These are phyloP conservation scores for Phylloscopus trochiloides DNA, from an alignment of 2,113 vertebrate genomes.

Conservation along the genomic window DNA sequence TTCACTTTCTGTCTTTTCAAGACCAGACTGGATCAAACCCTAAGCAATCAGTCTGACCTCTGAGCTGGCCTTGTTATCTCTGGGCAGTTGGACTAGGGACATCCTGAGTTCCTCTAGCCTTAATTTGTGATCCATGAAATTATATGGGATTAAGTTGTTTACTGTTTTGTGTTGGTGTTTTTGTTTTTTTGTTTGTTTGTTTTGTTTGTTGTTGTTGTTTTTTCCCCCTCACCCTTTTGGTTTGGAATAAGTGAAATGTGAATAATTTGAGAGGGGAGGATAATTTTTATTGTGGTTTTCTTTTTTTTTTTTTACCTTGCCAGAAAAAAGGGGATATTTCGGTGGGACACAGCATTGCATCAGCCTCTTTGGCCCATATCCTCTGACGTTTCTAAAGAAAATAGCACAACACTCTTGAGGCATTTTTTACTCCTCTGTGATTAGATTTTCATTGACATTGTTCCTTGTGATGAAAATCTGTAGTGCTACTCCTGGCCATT, in stretches of 20 bases:
- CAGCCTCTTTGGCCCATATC: background rate
- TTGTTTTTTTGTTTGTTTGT: too few relatives aligned
- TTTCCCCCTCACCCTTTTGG: fast-evolving
- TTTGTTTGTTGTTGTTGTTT: too few relatives aligned
- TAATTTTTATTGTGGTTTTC: background rate
- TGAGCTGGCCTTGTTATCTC: background rate
- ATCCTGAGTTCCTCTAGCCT: background rate
- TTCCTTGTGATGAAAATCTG: background rate
- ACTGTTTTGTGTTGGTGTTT: background rate
- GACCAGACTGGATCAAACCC: background rate
- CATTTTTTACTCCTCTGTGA: background rate
- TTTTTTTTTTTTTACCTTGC: background rate
- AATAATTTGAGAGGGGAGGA: background rate
- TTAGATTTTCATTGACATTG: background rate
- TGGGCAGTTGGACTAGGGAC: background rate
- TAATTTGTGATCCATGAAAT: background rate
- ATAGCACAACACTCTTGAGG: background rate
- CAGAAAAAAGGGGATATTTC: background rate
- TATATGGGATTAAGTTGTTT: background rate
- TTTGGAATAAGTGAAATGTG: background rate
- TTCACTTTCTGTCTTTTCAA: background rate
- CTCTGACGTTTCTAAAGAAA: background rate
- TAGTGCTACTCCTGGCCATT: background rate
- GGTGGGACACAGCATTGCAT: background rate
- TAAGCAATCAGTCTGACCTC: background rate